Base-by-base conservation (phyloP, 2,113 vertebrate species). In the Aramus guarauna region DNA sequence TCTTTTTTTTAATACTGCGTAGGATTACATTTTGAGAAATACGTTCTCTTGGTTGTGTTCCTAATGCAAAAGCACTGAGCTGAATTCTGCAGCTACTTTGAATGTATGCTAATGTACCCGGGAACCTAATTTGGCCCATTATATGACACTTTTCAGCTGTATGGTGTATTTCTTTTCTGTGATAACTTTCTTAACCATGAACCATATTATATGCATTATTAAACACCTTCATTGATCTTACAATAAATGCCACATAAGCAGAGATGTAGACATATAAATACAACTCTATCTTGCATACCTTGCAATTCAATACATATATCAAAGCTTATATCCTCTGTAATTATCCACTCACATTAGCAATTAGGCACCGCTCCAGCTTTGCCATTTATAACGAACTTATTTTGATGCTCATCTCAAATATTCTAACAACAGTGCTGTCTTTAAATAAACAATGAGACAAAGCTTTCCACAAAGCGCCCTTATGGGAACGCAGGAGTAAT, bases 361-460 rank as follows among this genome's bases (percentile, higher is more conserved):
- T 89, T 89, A 95, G 90, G 71, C 91, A 66, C 24, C 0, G 5
- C 80, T 93, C 58, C 90, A 93, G 62, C 83, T 92, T 48, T 79
- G 85, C 62, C 29, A 16, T 88, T 88, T 92, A 22, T 85, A 85
- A 72, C 6, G 2, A 71, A 56, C 36, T 90, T 85, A 58, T 95
- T 95, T 91, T 81, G 76, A 92, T 95, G 76, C 83, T 92, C 15
- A 10, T 80, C 80, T 92, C 56, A 86, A 77, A 52, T 50, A 22
- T 24, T 64, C 27, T 41, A 95, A 53, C 55, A 85, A 39, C 76
- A 81, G 58, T 24, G 53, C 63, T 5, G 47, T 52, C 84, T 79
- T 88, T 91, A 95, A 94, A 91, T 95, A 94, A 97, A 91, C 92
- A 91, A 62, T 50, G 80, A 93, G 77, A 90, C 41, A 87, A 84